These are phyloP conservation scores for Coptodon bakossiorum DNA, from an alignment of 2,113 vertebrate genomes.

Conservation along the genomic window DNA sequence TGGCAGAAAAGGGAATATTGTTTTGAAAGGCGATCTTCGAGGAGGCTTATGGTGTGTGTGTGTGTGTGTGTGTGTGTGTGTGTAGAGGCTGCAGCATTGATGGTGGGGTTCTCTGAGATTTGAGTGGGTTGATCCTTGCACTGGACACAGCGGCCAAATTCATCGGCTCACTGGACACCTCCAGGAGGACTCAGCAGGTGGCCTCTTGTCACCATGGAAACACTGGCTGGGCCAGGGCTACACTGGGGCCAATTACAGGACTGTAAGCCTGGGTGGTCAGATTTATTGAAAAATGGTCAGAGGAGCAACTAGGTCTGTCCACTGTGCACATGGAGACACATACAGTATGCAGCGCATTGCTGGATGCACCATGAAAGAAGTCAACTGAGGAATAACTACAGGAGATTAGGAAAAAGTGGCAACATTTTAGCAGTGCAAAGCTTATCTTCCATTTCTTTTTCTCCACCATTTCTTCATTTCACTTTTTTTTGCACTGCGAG, in stretches of 20 bases:
- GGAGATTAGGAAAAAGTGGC: neutral
- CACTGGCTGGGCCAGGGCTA: slow-evolving; percentile 9
- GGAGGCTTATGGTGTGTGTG: neutral
- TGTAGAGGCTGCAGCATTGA: neutral
- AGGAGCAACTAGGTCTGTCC: slow-evolving; percentile 13
- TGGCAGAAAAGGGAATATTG: neutral
- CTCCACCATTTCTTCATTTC: neutral
- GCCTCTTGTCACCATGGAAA: slow-evolving; percentile 59
- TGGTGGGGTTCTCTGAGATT: slow-evolving; percentile 8
- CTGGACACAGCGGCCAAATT: slow-evolving; percentile 36
- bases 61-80: neutral
- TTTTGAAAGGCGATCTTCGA: slow-evolving; percentile 1
- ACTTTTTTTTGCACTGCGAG: neutral
- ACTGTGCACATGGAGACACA: neutral
- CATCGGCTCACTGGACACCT: slow-evolving; percentile 50
- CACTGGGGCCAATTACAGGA: slow-evolving; percentile 42
- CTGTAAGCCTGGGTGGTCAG: slow-evolving; percentile 39
- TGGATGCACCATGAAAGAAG: slow-evolving; percentile 13
- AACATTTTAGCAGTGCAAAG: neutral
- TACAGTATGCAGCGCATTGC: slow-evolving; percentile 11
- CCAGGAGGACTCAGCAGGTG: slow-evolving; percentile 44
- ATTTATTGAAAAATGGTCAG: slow-evolving; percentile 45
- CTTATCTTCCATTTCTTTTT: neutral
- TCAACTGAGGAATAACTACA: neutral
- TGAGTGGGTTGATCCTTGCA: slow-evolving; percentile 24